Percentiles rank a stretch among this genome's conserved stretches.
Evolutionary conservation across 2,113 vertebrate genomes (phyloP).

Genomic region (Microtus richardsoni): DNA sequence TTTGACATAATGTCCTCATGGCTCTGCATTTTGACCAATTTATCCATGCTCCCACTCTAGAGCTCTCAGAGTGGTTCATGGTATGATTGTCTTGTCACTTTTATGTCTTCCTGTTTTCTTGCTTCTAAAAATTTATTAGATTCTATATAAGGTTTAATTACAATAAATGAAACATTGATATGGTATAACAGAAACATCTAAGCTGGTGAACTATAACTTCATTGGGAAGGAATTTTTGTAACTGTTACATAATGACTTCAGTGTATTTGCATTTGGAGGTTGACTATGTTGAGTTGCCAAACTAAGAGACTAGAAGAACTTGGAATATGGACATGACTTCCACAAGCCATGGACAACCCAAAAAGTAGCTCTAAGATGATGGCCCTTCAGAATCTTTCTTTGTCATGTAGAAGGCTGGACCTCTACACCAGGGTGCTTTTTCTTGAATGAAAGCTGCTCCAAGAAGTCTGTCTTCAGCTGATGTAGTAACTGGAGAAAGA

Average conservation of each 20-base stretch:
- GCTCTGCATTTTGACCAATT: neutral
- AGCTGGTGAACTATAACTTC: neutral
- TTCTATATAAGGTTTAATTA: conserved; percentile 26
- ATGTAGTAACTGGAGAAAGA: neutral
- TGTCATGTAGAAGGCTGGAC: neutral
- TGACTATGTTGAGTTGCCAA: neutral
- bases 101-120: neutral
- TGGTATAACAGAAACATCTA: neutral
- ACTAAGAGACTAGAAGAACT: neutral
- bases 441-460: neutral
- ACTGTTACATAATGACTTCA: neutral
- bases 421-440: neutral
- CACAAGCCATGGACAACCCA: neutral
- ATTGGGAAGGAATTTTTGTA: neutral
- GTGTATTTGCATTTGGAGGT: neutral
- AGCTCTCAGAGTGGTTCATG: neutral
- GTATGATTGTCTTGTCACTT: neutral
- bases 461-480: neutral
- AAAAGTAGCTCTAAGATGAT: neutral
- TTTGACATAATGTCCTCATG: neutral
- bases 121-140: neutral
- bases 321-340: neutral
- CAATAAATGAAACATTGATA: neutral
- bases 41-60: neutral
- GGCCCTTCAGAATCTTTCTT: neutral